phyloP scores from a whole-genome alignment of 1,140 invertebrate genomes.

The Hestina assimilis region DNA sequence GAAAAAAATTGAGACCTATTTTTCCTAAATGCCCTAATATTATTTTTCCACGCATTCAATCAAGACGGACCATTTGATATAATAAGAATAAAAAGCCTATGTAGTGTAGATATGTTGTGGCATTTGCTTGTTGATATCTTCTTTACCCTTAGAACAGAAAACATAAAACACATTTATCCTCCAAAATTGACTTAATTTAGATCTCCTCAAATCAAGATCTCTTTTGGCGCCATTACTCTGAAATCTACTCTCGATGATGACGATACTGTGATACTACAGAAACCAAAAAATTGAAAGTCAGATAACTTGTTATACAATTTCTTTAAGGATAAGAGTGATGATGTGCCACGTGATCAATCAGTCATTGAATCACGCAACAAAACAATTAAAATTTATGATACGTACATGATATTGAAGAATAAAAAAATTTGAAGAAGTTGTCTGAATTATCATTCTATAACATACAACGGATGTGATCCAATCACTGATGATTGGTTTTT shows the following conservation, averaged over 20 bases:
- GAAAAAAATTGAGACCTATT: constrained; percentile 2
- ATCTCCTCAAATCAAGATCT: constrained; percentile 25
- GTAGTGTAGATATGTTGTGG: constrained; percentile 15
- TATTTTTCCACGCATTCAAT: neutral
- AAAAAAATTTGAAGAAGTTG: constrained; percentile 13
- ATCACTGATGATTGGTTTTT: constrained; percentile 42
- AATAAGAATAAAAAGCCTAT: constrained; percentile 18
- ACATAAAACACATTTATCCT: constrained; percentile 32
- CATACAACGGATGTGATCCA: constrained; percentile 31
- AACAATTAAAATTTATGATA: neutral
- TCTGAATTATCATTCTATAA: constrained; percentile 8
- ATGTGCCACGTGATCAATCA: constrained; percentile 39
- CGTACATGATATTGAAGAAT: neutral
- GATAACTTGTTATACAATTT: neutral
- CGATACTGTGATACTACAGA: too few species aligned
- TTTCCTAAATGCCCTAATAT: neutral
- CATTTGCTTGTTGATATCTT: constrained; percentile 20
- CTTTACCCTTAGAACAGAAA: constrained; percentile 38
- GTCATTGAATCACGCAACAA: constrained; percentile 37
- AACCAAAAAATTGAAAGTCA: neutral
- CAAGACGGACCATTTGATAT: neutral
- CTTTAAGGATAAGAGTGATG: constrained; percentile 8
- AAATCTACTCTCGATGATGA: neutral
- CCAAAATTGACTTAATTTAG: constrained; percentile 7
- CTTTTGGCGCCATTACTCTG: constrained; percentile 22